Evolutionary conservation across 1,140 invertebrate species (phyloP), one percentile per base, ranked within the genome.

Genomic region (Mycetomoellerius zeteki): DNA sequence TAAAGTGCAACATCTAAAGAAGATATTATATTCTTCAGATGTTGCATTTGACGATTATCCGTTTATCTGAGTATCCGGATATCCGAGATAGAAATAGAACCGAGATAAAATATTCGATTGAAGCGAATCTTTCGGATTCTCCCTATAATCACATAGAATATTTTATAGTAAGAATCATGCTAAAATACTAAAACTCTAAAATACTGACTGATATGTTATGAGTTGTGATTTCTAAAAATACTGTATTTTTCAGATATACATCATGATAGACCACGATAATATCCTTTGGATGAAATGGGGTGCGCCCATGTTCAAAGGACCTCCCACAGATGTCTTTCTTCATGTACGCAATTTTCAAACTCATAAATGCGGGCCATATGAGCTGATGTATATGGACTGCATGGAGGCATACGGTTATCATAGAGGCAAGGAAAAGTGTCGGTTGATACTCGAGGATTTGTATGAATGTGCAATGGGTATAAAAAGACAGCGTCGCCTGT

Each of bases 321-420:
- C 65, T 1, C 0, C 19, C 12, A 43, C 78, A 27, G 78, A 81
- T 30, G 1, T 12, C 8, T 71, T 81, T 0, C 14, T 12, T 6
- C 4, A 81, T n/a, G 1, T 43, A 43, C 27, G 47, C 0, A 72
- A 10, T 58, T 0, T 81, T 0, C 65, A 81, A 19, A 27, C 0
- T 5, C 2, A 1, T 0, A 27, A 71, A 0, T 81, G 78, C 12
- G 50, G n/a, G 0, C 16, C 21, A 0, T 81, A 81, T 2, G 78
- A 81, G 7, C 0, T 81, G 4, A 4, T 27, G 21, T 81, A 21
- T 47, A 1, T 43, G 1, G 78, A 81, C 3, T 81, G 78, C 14
- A 30, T 81, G 78, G 78, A 81, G 4, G 64, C 78, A 0, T 81
- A 81, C 0, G 78, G 78, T 16, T 27, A 47, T 81, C 78, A 81